phyloP scores from a whole-genome alignment of 2,888 invertebrate species.

The Perdita meconis region DNA sequence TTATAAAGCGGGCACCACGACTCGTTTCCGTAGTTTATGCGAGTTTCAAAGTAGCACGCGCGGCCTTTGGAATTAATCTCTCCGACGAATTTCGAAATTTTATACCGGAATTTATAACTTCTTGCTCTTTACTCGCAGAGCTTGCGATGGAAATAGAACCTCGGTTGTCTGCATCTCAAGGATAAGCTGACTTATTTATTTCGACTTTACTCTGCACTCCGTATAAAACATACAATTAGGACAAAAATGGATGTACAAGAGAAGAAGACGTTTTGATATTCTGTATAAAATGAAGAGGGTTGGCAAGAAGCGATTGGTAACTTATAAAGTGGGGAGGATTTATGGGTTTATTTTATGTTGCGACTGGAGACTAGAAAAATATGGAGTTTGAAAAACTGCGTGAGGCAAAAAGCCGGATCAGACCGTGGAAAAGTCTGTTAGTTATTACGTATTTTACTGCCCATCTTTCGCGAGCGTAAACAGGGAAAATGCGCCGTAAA shows the following conservation, averaged over 20 bases:
- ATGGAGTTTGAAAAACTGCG: not conserved
- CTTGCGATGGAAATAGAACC: too few species aligned
- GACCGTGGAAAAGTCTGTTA: constrained; percentile 61
- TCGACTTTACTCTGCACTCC: too few species aligned
- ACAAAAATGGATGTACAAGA: too few species aligned
- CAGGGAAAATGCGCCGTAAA: constrained; percentile 62
- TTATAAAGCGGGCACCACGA: constrained; percentile 19
- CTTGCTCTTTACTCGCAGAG: not conserved
- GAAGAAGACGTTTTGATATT: too few species aligned
- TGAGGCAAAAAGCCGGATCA: not conserved
- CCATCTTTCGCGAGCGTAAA: constrained; percentile 34
- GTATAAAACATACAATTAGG: too few species aligned
- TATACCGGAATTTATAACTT: constrained; percentile 12
- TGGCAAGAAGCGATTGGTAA: too few species aligned
- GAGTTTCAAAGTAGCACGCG: not conserved
- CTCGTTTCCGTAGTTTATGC: constrained; percentile 19
- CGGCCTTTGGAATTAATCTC: constrained; percentile 16
- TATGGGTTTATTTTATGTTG: not conserved
- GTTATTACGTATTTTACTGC: constrained; percentile 63
- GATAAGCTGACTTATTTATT: too few species aligned
- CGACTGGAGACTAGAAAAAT: not conserved
- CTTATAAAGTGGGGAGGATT: too few species aligned
- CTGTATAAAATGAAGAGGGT: too few species aligned
- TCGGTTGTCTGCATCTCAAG: too few species aligned
- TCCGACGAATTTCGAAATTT: constrained; percentile 21